Conservation (phyloP, 2,113 vertebrate species). For the Protomyctophum bolini region DNA sequence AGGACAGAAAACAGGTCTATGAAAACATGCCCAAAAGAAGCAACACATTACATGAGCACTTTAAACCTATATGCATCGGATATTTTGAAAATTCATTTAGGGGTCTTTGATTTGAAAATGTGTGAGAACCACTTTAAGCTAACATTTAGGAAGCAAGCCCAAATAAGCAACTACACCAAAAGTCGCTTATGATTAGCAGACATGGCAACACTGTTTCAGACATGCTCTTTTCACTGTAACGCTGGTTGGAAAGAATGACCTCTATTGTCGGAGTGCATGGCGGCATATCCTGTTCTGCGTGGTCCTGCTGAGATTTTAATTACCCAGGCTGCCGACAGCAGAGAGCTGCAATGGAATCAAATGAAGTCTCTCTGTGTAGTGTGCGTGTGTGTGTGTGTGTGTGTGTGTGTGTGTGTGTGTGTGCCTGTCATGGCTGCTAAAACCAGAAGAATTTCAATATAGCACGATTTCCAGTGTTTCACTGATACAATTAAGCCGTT, state of each 20-base stretch:
- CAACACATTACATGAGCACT: no score
- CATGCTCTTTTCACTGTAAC: slow-evolving; percentile 25
- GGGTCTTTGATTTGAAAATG: no score
- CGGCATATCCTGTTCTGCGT: slow-evolving; percentile 43
- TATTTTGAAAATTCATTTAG: no score
- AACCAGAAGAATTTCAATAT: slow-evolving; percentile 20
- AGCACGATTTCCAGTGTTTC: background rate
- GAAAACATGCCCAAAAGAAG: no score
- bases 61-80: no score
- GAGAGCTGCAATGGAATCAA: slow-evolving; percentile 40
- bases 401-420: background rate
- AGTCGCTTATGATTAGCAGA: no score
- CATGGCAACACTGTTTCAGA: slow-evolving; percentile 6
- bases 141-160: no score
- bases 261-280: slow-evolving; percentile 42
- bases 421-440: background rate
- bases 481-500: slow-evolving; percentile 16
- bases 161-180: no score
- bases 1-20: no score
- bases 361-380: slow-evolving; percentile 7
- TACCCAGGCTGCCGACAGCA: slow-evolving; percentile 33
- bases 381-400: no score
- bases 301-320: slow-evolving; percentile 55
- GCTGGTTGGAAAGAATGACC: slow-evolving; percentile 48
- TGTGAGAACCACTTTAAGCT: no score